A percentile compares a stretch with the other conserved stretches of the same genome.
These are phyloP conservation scores for Hucho hucho DNA, from an alignment of 2,113 vertebrate species.

Conservation along the genomic window DNA sequence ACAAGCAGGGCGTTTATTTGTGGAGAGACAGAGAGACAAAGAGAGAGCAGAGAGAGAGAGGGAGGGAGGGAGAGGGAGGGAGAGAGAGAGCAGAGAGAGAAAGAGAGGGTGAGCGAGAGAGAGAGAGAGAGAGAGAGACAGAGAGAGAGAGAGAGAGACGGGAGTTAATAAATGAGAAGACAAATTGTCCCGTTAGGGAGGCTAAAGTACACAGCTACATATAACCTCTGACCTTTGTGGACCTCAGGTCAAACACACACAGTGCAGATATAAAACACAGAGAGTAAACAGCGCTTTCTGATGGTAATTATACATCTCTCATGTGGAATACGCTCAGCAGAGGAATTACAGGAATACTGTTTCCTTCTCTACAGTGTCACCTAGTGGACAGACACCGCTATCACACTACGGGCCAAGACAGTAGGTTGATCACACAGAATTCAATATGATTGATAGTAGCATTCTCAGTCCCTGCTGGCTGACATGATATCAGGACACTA, in stretches of 20 bases:
- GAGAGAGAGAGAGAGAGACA: background rate
- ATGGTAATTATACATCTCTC: background rate
- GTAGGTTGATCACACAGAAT: background rate
- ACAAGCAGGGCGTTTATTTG: conserved; percentile 20
- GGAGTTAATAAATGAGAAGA: background rate
- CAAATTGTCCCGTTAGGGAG: background rate
- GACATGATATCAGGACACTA: background rate
- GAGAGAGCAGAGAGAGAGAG: background rate
- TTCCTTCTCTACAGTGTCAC: conserved; percentile 23
- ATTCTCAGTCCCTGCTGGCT: no score
- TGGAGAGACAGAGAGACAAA: background rate
- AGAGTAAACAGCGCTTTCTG: background rate
- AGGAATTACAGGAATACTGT: no score
- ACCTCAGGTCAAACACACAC: background rate
- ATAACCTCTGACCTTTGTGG: conserved; percentile 50
- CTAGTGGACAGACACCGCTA: conserved; percentile 28
- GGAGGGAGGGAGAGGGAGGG: background rate
- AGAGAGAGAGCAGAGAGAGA: no score
- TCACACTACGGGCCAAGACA: background rate
- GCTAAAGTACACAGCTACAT: background rate
- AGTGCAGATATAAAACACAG: no score
- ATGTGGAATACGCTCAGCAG: background rate
- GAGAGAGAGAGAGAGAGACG: background rate
- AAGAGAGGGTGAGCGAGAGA: conserved; percentile 1
- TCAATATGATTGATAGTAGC: no score